A percentile compares a stretch with the other conserved stretches of the same genome.
phyloP scores from a whole-genome alignment of 2,113 vertebrate genomes.

The Manacus vitellinus region DNA sequence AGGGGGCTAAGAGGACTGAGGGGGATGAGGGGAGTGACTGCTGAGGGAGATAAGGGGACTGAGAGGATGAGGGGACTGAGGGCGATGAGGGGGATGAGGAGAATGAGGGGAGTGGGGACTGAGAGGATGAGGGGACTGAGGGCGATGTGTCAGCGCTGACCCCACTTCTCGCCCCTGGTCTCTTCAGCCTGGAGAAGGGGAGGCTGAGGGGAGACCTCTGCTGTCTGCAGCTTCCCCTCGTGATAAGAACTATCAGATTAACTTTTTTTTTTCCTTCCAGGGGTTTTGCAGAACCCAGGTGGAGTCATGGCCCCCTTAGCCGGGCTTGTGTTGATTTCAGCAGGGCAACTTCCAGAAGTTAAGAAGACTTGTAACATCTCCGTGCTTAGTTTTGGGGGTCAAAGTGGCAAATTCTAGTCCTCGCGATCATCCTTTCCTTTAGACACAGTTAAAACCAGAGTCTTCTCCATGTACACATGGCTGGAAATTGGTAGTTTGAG shows the following conservation, averaged over 20 bases:
- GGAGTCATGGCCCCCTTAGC: rapidly evolving
- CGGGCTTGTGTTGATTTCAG: rapidly evolving
- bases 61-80: neutral
- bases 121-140: neutral
- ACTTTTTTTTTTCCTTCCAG: neutral
- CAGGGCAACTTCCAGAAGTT: neutral
- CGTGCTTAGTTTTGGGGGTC: neutral
- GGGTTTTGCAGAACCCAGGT: neutral
- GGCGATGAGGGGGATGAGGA: neutral
- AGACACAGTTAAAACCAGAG: neutral
- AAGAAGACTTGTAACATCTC: neutral
- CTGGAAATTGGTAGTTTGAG: neutral
- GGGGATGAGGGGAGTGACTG: too few species aligned
- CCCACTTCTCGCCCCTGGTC: rapidly evolving
- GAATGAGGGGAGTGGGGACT: neutral
- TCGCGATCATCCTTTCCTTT: neutral
- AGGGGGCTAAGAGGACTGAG: neutral
- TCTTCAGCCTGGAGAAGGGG: rapidly evolving
- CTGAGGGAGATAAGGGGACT: neutral
- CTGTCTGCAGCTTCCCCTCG: too few species aligned
- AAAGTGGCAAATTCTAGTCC: neutral
- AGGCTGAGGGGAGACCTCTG: rapidly evolving
- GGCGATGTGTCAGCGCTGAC: too few species aligned
- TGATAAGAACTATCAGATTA: neutral
- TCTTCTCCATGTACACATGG: rapidly evolving